Evolutionary conservation across 1,140 invertebrate genomes (phyloP).

Genomic region (Druon quercuslanigerum): DNA sequence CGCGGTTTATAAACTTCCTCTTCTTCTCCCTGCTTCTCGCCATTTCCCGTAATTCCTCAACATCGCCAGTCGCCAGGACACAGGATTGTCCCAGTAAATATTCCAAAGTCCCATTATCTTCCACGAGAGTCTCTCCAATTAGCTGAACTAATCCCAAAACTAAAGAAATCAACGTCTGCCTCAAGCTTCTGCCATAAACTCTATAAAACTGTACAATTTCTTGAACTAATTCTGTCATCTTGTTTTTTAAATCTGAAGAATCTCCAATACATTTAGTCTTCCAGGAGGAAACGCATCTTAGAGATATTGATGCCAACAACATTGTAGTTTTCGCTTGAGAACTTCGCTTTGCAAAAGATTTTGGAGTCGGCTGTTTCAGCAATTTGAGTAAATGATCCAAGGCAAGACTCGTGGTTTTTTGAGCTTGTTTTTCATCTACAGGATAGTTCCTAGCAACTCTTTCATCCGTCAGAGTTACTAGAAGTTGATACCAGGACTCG

Average conservation of each 20-base stretch:
- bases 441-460: constrained; percentile 61
- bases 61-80: constrained; percentile 58
- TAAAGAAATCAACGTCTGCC: constrained; percentile 67
- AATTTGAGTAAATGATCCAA: constrained; percentile 62
- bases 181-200: constrained; percentile 61
- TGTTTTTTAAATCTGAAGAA: constrained; percentile 54
- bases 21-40: constrained; percentile 42
- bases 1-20: constrained; percentile 36
- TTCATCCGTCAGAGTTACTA: constrained; percentile 70
- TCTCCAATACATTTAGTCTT: constrained; percentile 62
- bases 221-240: constrained; percentile 64
- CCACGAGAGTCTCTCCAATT: constrained; percentile 58
- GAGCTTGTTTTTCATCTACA: constrained; percentile 56
- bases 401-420: constrained; percentile 61
- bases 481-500: constrained; percentile 71
- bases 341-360: constrained; percentile 41
- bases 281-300: constrained; percentile 68
- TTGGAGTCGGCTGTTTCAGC: constrained; percentile 56
- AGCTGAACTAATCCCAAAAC: constrained; percentile 67
- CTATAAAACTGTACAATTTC: constrained; percentile 67
- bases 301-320: constrained; percentile 65
- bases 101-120: constrained; percentile 61
- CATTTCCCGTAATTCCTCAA: constrained; percentile 61
- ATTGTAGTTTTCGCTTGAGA: constrained; percentile 59
- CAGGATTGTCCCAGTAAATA: constrained; percentile 68